A percentile compares a stretch with the other conserved stretches of the same genome.
These are phyloP conservation scores for Melipona quadrifasciata DNA, from an alignment of 1,140 invertebrate genomes.

Conservation along the genomic window DNA sequence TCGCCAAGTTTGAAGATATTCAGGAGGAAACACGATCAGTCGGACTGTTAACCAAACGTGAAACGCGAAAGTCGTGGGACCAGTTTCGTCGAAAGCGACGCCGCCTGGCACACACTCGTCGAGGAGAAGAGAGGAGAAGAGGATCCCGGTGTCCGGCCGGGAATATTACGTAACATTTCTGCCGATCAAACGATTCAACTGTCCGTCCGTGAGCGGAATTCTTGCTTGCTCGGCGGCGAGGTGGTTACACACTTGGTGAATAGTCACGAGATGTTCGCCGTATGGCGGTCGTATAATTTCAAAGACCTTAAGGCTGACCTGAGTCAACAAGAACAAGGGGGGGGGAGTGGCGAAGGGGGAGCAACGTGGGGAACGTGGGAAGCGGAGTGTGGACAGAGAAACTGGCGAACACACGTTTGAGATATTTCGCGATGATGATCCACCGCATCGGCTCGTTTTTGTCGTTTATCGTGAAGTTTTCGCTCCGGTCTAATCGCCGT, in stretches of 20 bases:
- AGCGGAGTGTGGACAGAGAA: slow-evolving; percentile 50
- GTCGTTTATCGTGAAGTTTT: background rate
- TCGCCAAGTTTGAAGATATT: background rate
- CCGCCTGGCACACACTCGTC: background rate
- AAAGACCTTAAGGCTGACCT: slow-evolving; percentile 65
- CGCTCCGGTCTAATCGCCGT: too few relatives aligned
- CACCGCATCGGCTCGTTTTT: background rate
- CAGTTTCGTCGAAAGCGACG: slow-evolving; percentile 14
- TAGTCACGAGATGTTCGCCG: slow-evolving; percentile 55
- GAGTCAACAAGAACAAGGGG: slow-evolving; percentile 60
- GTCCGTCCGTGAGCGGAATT: slow-evolving; percentile 39
- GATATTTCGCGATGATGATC: slow-evolving; percentile 46
- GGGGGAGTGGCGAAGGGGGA: background rate
- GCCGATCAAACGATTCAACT: slow-evolving; percentile 24
- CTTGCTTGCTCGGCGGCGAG: slow-evolving; percentile 37
- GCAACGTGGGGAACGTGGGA: slow-evolving; percentile 57
- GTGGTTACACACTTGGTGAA: slow-evolving; percentile 55
- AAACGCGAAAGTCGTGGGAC: slow-evolving; percentile 22
- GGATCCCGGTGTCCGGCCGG: background rate
- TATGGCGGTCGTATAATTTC: slow-evolving; percentile 62
- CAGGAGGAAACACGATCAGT: background rate
- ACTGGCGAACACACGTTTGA: slow-evolving; percentile 13
- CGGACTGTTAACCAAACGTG: slow-evolving; percentile 15
- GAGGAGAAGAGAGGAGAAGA: background rate
- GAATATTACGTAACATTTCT: slow-evolving; percentile 18